These are phyloP conservation scores for Sciurus carolinensis DNA, from an alignment of 2,797 vertebrate genomes.

Conservation along the genomic window DNA sequence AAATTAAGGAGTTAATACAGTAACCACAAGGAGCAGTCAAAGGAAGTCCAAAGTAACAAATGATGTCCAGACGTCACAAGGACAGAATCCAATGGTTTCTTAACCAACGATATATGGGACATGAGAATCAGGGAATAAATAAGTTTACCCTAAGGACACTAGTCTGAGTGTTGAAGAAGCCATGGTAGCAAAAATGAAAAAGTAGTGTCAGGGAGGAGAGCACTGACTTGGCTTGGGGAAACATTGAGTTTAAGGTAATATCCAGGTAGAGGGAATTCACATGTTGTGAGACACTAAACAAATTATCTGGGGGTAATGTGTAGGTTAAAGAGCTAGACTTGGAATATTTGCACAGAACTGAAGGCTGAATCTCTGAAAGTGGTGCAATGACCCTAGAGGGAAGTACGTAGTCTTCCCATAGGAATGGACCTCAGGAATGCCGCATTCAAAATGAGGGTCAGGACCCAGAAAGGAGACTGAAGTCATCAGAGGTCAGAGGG, in stretches of 20 bases:
- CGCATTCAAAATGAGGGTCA: neutral
- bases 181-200: neutral
- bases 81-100: neutral
- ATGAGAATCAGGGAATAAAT: neutral
- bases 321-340: neutral
- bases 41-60: neutral
- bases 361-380: neutral
- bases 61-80: neutral
- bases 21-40: neutral
- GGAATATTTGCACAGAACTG: neutral
- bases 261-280: neutral
- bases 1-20: neutral
- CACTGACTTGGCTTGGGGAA: neutral
- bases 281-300: neutral
- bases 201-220: neutral
- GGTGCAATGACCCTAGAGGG: too few relatives aligned
- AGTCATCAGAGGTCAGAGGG: neutral
- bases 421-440: neutral
- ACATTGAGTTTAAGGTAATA: neutral
- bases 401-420: too few relatives aligned
- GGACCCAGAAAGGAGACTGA: neutral
- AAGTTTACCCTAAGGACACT: neutral
- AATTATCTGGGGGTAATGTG: neutral
- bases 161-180: neutral
- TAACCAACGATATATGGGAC: neutral